Evolutionary conservation across 2,113 vertebrate species (phyloP), one percentile per base, ranked within the genome.

Genomic region (Aspiorhynchus laticeps): DNA sequence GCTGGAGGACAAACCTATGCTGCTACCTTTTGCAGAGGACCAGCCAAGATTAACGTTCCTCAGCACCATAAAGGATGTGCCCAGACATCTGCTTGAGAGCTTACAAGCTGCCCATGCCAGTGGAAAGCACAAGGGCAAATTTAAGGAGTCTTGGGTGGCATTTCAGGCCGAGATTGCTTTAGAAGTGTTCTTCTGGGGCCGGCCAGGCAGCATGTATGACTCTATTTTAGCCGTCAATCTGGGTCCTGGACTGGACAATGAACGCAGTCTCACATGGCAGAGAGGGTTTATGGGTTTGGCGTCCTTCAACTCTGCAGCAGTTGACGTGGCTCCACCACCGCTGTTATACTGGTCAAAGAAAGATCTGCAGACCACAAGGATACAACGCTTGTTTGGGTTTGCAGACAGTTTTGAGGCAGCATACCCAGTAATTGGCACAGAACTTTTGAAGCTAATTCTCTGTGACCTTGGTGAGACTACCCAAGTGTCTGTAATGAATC

Each of bases 161-260:
- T 80, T 80, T 43, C 79, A 80, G 53, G 51, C 79, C n/a, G 79
- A 31, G 79, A 53, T 80, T 6, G 79, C 51, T 56, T 80, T 80
- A 17, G 51, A 80, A 33, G 51, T 80, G 31, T 80, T 80, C 79
- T 80, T 80, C 33, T 80, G 79, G 79, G 79, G 79, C 12, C 28
- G 48, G 46, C 53, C 79, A 21, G 36, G 19, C 74, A 76, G 74
- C 74, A 41, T 43, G 74, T 6, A 36, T 43, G 79, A 80, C 79
- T 61, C 46, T 5, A 48, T 53, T 59, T 51, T 80, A 5, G 46
- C 79, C 1, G 19, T 51, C 33, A 80, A 63, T 36, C 51, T 80
- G 79, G 79, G 48, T 21, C 53, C 46, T 17, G 53, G 53, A 38
- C 26, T 28, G 79, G 51, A 80, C 79, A 80, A 28, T 56, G 9